A percentile compares a stretch with the other conserved stretches of the same genome.
Conservation (phyloP, 2,113 vertebrate species). For the Pseudopodoces humilis region DNA sequence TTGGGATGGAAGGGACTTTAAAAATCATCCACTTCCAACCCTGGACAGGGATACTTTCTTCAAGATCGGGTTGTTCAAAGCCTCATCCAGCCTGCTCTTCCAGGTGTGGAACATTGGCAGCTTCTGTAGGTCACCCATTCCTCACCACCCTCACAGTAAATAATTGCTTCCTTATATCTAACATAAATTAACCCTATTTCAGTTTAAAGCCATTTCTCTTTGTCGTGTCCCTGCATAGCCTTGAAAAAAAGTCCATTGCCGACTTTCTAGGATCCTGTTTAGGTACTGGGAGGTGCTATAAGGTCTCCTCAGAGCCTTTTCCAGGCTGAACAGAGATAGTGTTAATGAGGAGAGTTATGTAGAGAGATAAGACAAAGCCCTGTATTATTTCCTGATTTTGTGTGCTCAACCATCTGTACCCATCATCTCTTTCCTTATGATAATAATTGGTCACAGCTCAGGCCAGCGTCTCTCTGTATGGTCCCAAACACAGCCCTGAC, state of each 20-base stretch:
- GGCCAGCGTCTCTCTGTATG: not conserved
- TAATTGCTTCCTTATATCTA: not conserved
- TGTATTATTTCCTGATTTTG: not conserved
- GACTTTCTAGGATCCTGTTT: not conserved
- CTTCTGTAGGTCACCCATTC: not conserved
- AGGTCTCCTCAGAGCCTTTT: not conserved
- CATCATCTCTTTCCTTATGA: not conserved
- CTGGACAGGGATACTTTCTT: not conserved
- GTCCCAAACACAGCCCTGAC: not conserved
- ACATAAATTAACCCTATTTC: not conserved
- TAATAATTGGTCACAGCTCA: not conserved
- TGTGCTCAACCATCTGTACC: not conserved
- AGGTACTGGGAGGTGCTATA: not conserved
- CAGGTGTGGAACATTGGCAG: not conserved
- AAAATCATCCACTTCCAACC: accelerated
- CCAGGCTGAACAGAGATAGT: not conserved
- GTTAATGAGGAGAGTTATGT: not conserved
- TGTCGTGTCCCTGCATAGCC: not conserved
- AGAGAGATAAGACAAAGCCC: not conserved
- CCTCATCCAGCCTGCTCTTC: not conserved
- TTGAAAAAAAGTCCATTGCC: not conserved
- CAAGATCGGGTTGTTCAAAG: not conserved
- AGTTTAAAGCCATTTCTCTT: not conserved
- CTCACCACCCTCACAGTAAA: not conserved
- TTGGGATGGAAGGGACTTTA: not conserved